Conservation (phyloP, 2,797 vertebrate species). For the Diglossa cyanea region DNA sequence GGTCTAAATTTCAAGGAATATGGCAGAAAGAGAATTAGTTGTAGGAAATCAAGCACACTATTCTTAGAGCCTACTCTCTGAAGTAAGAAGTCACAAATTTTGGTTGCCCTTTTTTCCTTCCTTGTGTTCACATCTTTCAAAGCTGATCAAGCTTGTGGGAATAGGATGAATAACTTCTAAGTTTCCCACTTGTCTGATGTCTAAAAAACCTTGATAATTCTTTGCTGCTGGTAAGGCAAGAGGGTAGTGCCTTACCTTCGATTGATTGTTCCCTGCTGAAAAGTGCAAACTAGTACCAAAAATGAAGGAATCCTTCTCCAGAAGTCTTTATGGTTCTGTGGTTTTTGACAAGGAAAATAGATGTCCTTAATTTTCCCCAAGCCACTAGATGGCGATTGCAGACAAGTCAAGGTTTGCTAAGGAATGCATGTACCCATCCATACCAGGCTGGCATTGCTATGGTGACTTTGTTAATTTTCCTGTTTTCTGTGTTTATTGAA, state of each 20-base stretch:
- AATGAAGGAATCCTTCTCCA: neutral
- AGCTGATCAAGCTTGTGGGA: neutral
- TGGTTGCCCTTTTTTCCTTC: neutral
- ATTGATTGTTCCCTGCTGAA: neutral
- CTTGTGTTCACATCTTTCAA: neutral
- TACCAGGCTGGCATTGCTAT: neutral
- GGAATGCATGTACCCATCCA: neutral
- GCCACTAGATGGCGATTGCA: constrained; percentile 63
- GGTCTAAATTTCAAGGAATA: neutral
- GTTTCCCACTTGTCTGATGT: neutral
- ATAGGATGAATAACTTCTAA: neutral
- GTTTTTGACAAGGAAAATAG: neutral
- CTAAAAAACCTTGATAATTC: neutral
- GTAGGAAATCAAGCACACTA: neutral
- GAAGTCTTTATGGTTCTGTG: neutral
- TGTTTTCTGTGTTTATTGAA: neutral
- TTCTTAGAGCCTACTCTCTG: neutral
- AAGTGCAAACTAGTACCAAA: neutral
- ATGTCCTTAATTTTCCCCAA: neutral
- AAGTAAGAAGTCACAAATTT: neutral
- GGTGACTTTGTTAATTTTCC: neutral
- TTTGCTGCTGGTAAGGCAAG: neutral
- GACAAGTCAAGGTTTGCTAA: constrained; percentile 19
- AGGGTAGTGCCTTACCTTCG: neutral
- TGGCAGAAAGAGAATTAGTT: neutral